Conservation (phyloP, 2,888 invertebrate genomes). For the Pheosia tremula region DNA sequence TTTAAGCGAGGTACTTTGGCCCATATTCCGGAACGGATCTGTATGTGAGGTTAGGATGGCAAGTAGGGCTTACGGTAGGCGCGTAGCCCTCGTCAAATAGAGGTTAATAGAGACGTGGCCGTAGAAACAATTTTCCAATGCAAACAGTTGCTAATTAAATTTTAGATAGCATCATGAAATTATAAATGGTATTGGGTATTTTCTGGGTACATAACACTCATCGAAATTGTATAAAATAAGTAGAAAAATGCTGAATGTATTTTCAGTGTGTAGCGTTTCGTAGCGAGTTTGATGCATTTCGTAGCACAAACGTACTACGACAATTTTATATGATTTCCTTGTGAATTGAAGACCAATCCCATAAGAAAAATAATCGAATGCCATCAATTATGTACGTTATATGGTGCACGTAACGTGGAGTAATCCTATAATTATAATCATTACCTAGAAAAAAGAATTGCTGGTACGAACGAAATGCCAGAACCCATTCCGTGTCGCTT, state of each 20-base stretch:
- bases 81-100: conserved; percentile 20
- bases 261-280: conserved; percentile 5
- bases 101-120: conserved; percentile 11
- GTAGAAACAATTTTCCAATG: conserved; percentile 23
- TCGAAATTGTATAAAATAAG: background rate
- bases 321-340: background rate
- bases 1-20: conserved; percentile 37
- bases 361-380: too few relatives aligned
- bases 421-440: too few relatives aligned
- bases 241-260: background rate
- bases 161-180: conserved; percentile 28
- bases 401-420: too few relatives aligned
- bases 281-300: conserved; percentile 28
- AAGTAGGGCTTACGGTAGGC: conserved; percentile 21
- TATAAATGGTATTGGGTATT: conserved; percentile 16
- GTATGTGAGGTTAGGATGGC: conserved; percentile 33
- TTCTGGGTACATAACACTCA: conserved; percentile 13
- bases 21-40: conserved; percentile 17
- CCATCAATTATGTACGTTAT: too few relatives aligned
- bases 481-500: too few relatives aligned
- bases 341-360: background rate
- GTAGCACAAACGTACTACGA: conserved; percentile 29
- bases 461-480: too few relatives aligned
- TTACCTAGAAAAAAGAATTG: too few relatives aligned
- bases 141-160: conserved; percentile 47